Conservation (phyloP, 2,113 vertebrate genomes). For the Macroglossus sobrinus region DNA sequence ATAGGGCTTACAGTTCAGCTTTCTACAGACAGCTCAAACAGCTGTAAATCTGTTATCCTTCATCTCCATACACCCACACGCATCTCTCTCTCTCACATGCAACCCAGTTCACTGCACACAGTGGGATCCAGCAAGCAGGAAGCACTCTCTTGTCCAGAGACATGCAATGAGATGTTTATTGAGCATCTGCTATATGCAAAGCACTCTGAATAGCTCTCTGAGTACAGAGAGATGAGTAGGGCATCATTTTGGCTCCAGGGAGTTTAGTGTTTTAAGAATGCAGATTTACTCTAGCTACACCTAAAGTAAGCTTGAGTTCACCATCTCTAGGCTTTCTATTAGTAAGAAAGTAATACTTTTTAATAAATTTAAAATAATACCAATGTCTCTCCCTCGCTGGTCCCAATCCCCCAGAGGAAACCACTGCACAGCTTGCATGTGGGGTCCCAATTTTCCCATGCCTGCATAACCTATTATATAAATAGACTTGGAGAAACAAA, state of each 20-base stretch:
- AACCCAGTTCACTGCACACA: not conserved
- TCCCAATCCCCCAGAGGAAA: too few relatives aligned
- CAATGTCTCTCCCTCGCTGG: not conserved
- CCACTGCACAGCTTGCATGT: not conserved
- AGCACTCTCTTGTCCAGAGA: not conserved
- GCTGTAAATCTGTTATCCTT: not conserved
- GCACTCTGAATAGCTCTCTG: fast-evolving
- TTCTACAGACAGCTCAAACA: not conserved
- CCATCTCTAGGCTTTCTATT: not conserved
- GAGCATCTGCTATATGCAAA: not conserved
- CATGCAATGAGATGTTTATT: not conserved
- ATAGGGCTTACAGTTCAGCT: not conserved
- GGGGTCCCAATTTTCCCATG: not conserved
- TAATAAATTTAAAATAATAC: not conserved
- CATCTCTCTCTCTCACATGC: too few relatives aligned
- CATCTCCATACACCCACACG: fast-evolving
- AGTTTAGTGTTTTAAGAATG: not conserved
- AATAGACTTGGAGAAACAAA: not conserved
- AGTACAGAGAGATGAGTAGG: too few relatives aligned
- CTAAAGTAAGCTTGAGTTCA: not conserved
- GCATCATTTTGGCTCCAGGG: too few relatives aligned
- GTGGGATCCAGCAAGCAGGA: not conserved
- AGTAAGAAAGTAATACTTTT: not conserved
- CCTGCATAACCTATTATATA: too few relatives aligned
- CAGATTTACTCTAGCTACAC: not conserved